Percentiles rank a stretch among this genome's conserved stretches.
Conservation (phyloP, 1,140 invertebrate species). For the Babylonia areolata region DNA sequence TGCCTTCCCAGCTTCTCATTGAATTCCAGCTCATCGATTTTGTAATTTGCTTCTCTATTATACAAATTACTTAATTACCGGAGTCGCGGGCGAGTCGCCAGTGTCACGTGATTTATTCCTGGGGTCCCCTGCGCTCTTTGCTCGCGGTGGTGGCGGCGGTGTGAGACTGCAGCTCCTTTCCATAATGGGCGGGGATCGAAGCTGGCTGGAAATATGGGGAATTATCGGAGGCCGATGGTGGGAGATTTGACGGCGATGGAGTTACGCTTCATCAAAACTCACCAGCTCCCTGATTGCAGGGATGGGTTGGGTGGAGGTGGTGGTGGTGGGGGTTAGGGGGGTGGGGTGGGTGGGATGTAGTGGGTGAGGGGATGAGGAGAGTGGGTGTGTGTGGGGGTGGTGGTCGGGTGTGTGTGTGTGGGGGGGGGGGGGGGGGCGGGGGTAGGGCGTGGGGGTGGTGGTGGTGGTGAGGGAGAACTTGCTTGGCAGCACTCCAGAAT, state of each 20-base stretch:
- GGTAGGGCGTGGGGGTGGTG: too few species aligned
- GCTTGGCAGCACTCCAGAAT: not conserved
- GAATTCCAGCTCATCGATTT: conserved; percentile 46
- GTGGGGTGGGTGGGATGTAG: too few species aligned
- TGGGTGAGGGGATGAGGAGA: too few species aligned
- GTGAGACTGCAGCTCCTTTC: conserved; percentile 29
- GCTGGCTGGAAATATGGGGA: conserved; percentile 40
- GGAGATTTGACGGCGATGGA: conserved; percentile 42
- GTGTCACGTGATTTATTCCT: conserved; percentile 40
- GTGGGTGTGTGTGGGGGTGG: too few species aligned
- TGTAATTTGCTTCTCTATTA: conserved; percentile 51
- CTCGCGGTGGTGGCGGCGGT: conserved; percentile 29
- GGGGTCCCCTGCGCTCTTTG: conserved; percentile 18
- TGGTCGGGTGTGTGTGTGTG: too few species aligned
- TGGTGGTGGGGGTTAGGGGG: too few species aligned
- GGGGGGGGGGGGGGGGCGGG: too few species aligned
- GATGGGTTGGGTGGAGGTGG: too few species aligned
- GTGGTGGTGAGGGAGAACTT: not conserved
- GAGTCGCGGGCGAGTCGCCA: conserved; percentile 27
- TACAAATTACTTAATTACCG: conserved; percentile 52
- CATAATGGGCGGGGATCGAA: conserved; percentile 40
- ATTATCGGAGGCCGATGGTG: conserved; percentile 43
- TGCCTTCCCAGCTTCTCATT: conserved; percentile 31
- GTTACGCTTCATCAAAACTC: conserved; percentile 46
- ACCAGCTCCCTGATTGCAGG: not conserved